Evolutionary conservation across 2,797 vertebrate genomes (phyloP).

Genomic region (Enteromius unitaeniatus): DNA sequence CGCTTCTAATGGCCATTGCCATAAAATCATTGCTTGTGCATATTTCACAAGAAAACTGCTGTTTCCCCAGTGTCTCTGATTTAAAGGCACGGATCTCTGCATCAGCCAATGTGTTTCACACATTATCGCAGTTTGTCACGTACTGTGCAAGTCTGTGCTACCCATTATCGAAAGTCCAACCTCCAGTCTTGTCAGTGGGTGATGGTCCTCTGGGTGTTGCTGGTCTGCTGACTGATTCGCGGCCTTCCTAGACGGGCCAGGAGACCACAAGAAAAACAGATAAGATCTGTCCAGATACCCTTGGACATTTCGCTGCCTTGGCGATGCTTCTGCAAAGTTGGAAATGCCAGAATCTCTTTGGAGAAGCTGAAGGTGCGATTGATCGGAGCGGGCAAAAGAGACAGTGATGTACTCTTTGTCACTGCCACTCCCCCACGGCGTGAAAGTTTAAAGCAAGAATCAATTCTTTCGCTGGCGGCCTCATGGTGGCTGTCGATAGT

Average conservation of each 20-base stretch:
- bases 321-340: conserved; percentile 55
- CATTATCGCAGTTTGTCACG: background rate
- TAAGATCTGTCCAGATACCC: conserved; percentile 46
- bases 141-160: background rate
- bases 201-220: conserved; percentile 16
- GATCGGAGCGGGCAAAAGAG: conserved; percentile 73
- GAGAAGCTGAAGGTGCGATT: conserved; percentile 67
- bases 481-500: conserved; percentile 61
- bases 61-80: background rate
- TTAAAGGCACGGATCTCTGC: background rate
- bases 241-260: background rate
- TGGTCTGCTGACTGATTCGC: conserved; percentile 22
- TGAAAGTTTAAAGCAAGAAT: conserved; percentile 64
- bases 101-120: conserved; percentile 10
- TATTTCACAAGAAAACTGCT: conserved; percentile 23
- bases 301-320: conserved; percentile 60
- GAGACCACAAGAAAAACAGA: background rate
- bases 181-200: background rate
- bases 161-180: background rate
- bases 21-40: conserved; percentile 37
- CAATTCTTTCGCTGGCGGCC: conserved; percentile 57
- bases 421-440: conserved; percentile 57
- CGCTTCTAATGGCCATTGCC: background rate
- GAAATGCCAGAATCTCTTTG: conserved; percentile 63
- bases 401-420: conserved; percentile 72